phyloP scores from a whole-genome alignment of 2,888 invertebrate genomes.

The Cryptophagus acutangulus region DNA sequence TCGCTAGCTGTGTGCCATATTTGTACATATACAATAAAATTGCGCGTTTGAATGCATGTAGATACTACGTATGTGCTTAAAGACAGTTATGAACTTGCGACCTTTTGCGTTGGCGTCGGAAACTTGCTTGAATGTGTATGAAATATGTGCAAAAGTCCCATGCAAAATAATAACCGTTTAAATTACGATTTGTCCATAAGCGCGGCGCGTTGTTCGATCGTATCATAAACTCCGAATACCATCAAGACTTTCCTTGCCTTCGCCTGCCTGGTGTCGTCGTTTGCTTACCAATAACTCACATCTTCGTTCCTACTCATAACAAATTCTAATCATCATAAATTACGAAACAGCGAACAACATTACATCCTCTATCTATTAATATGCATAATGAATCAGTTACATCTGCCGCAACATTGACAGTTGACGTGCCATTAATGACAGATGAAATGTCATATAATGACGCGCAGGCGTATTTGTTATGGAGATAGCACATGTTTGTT shows the following conservation, averaged over 20 bases:
- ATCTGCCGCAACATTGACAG: no score
- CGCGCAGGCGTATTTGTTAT: no score
- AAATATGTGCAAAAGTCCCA: conserved; percentile 23
- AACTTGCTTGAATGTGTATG: conserved; percentile 12
- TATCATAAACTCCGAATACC: conserved; percentile 22
- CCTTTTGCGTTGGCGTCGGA: conserved; percentile 24
- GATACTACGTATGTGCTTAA: no score
- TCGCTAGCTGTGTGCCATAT: no score
- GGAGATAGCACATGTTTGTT: no score
- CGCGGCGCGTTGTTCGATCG: conserved; percentile 21
- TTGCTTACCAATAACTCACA: conserved; percentile 28
- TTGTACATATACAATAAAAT: no score
- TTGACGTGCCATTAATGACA: no score
- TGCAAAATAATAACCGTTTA: conserved; percentile 30
- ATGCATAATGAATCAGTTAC: no score
- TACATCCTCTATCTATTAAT: no score
- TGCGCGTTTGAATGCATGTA: no score
- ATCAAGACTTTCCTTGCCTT: conserved; percentile 5
- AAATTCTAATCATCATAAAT: conserved; percentile 26
- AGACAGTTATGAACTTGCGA: conserved; percentile 27
- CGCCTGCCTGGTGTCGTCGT: conserved; percentile 24
- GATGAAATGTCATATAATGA: no score
- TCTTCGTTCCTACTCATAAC: conserved; percentile 23
- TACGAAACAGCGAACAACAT: no score
- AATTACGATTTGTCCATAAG: conserved; percentile 30